Conservation (phyloP, 2,797 vertebrate species). For the Telmatherina bonti region DNA sequence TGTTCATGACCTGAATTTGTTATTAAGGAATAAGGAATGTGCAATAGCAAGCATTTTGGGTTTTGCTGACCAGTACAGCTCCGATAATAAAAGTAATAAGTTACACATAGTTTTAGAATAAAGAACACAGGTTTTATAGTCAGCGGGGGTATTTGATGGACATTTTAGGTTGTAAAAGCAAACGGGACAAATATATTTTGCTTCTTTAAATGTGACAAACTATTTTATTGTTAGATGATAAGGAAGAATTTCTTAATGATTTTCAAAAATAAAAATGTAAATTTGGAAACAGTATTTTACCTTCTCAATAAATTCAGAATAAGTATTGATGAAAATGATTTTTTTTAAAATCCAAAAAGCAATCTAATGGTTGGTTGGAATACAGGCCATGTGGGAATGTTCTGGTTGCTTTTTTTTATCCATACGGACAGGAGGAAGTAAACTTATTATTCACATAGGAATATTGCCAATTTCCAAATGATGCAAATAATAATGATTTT, state of each 20-base stretch:
- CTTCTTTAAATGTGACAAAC: not conserved
- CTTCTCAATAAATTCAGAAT: not conserved
- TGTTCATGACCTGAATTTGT: not conserved
- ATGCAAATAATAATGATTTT: not conserved
- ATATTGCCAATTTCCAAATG: not conserved
- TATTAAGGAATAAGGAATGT: not conserved
- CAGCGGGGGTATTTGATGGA: not conserved
- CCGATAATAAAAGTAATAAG: not conserved
- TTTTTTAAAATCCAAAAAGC: not conserved
- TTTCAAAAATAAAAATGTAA: not conserved
- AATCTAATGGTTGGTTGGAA: not conserved
- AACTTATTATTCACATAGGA: not conserved
- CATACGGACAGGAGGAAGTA: not conserved
- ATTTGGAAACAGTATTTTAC: not conserved
- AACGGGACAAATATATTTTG: not conserved
- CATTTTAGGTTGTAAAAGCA: not conserved
- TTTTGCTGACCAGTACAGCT: not conserved
- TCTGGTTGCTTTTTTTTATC: not conserved
- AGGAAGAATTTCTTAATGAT: not conserved
- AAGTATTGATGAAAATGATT: not conserved
- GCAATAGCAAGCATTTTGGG: not conserved
- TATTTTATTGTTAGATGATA: not conserved
- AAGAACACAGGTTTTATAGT: slow-evolving; percentile 20
- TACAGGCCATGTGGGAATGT: not conserved
- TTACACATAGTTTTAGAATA: slow-evolving; percentile 1